A percentile compares a stretch with the other conserved stretches of the same genome.
phyloP scores from a whole-genome alignment of 1,140 invertebrate species.

The Philopotamus ludificatus region DNA sequence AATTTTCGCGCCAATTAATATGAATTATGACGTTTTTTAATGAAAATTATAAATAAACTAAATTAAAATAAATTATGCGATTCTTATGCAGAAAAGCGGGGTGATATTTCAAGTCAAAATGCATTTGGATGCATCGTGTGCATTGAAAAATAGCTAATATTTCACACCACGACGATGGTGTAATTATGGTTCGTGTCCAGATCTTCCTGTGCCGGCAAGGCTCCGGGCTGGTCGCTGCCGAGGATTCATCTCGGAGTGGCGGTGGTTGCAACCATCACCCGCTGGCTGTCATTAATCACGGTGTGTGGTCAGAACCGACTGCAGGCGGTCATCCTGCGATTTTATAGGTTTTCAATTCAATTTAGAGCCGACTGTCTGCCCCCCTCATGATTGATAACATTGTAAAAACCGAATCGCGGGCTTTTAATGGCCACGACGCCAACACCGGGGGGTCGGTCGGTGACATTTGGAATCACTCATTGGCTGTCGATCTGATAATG shows the following conservation, averaged over 20 bases:
- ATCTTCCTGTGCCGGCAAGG: neutral
- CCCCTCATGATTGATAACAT: neutral
- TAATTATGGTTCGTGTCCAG: neutral
- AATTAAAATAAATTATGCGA: no score
- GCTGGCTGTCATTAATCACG: conserved; percentile 11
- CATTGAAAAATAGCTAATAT: neutral
- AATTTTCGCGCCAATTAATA: no score
- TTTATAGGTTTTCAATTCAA: no score
- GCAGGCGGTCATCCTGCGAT: no score
- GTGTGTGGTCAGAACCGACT: neutral
- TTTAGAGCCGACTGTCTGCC: no score
- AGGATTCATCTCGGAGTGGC: neutral
- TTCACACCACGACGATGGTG: neutral
- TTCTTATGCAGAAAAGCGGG: no score
- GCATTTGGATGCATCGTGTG: no score
- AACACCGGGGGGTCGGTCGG: neutral
- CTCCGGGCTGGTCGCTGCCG: neutral
- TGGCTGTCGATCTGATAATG: neutral
- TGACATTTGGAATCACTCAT: neutral
- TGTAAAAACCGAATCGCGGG: neutral
- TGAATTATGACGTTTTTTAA: no score
- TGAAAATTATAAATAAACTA: no score
- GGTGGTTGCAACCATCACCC: conserved; percentile 7
- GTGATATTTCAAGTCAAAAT: no score
- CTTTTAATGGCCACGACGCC: neutral